These are phyloP conservation scores for Pocillopora damicornis DNA, from an alignment of 64 coral and sea anemone genomes.

Conservation along the genomic window DNA sequence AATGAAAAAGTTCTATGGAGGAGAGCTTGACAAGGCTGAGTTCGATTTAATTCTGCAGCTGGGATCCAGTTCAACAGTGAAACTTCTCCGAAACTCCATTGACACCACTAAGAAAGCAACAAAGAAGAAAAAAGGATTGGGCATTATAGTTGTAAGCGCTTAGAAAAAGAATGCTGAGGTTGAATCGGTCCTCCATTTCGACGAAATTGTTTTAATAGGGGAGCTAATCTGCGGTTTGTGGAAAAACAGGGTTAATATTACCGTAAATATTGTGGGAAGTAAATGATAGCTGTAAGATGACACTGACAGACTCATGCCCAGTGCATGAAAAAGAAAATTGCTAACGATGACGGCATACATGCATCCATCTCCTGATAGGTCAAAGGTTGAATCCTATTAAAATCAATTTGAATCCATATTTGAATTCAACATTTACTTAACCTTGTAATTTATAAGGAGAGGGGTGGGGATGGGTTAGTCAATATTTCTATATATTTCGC, in stretches of 20 bases:
- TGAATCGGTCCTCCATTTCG: neutral
- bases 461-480: too few species aligned
- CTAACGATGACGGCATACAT: too few species aligned
- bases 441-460: too few species aligned
- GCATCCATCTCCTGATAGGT: too few species aligned
- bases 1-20: neutral
- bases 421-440: too few species aligned
- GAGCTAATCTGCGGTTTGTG: neutral
- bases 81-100: neutral
- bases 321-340: neutral
- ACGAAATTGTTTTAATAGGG: neutral
- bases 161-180: neutral
- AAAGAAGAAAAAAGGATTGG: neutral
- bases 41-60: neutral
- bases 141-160: neutral
- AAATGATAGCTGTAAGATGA: neutral
- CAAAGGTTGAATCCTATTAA: too few species aligned
- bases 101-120: neutral
- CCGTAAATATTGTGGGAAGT: neutral
- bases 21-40: neutral
- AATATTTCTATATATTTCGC: too few species aligned
- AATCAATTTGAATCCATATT: too few species aligned
- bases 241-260: constrained; percentile 11
- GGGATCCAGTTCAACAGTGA: neutral
- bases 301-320: neutral